Base-by-base conservation (phyloP, 1,140 invertebrate genomes). In the Catajapyx aquilonaris region DNA sequence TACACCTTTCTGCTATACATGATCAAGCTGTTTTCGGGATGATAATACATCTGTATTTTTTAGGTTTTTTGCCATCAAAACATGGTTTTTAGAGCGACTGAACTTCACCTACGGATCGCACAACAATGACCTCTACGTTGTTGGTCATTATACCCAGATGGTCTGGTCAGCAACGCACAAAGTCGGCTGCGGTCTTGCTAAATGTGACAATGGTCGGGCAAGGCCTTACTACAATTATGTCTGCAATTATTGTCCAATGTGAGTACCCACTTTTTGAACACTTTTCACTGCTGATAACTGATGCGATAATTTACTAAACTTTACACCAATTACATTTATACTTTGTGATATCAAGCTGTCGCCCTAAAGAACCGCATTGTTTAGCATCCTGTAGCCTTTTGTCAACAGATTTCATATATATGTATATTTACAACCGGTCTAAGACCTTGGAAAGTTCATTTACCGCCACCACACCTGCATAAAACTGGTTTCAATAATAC, bases 171-270 rank as follows among this genome's bases (percentile, higher is more conserved):
- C 71, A 3, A 72, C 69, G 5, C 78, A 83, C 51, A 65, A 73
- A 47, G 65, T 84, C 11, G 80, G 80, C 9, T 85, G 80, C 48
- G 79, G 78, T 0, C 65, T 78, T 44, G 64, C 73, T 5, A 65
- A 71, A 44, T 85, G 80, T 20, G 21, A 31, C n/a, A 30, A 25
- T 44, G 49, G 43, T 42, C 51, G 38, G 45, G 46, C 10, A 63
- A 63, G 46, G 37, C 63, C 68, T 3, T 83, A 72, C 54, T 83
- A 68, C 55, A 80, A 73, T 55, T 85, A 85, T 51, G 69, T 85
- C n/a, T 85, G 80, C 53, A 81, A 84, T 58, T 85, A 85, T 53
- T 83, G 79, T 53, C 80, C 80, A 2, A 71, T 68, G 80, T 81
- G 64, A 72, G 69, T 65, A 46, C 2, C n/a, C n/a, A n/a, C n/a